Evolutionary conservation across 1,140 invertebrate species (phyloP).

Genomic region (Papilio helenus): DNA sequence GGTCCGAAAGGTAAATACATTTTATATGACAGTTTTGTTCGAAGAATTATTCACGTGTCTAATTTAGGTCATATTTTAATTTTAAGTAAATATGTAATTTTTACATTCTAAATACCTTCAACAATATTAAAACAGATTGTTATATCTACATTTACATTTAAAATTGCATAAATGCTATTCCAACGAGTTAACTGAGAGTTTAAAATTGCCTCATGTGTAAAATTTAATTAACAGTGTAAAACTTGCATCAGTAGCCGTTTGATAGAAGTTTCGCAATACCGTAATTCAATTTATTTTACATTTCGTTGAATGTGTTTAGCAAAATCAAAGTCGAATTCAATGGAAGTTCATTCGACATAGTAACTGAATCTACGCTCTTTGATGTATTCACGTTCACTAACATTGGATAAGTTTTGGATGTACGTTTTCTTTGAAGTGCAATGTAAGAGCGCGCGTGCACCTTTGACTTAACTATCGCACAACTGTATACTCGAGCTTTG

Average conservation of each 20-base stretch:
- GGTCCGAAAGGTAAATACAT: not conserved
- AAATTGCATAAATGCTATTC: too few relatives aligned
- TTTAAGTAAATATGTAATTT: too few relatives aligned
- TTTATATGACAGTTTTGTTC: not conserved
- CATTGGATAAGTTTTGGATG: not conserved
- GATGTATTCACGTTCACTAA: not conserved
- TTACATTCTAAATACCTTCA: too few relatives aligned
- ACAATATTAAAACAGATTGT: too few relatives aligned
- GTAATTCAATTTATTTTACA: not conserved
- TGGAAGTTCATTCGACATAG: not conserved
- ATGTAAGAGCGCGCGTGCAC: too few relatives aligned
- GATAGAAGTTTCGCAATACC: not conserved
- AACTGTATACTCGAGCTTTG: too few relatives aligned
- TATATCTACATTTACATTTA: too few relatives aligned
- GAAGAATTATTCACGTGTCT: not conserved
- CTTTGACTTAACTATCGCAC: too few relatives aligned
- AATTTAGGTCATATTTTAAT: too few relatives aligned
- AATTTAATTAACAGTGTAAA: not conserved
- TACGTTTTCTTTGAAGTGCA: not conserved
- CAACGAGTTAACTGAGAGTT: not conserved
- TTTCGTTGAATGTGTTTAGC: not conserved
- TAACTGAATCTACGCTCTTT: not conserved
- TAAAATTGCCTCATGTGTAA: not conserved
- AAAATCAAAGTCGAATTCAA: slow-evolving; percentile 11
- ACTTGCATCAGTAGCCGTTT: not conserved